Conservation (phyloP, 2,113 vertebrate species). For the Pica pica region DNA sequence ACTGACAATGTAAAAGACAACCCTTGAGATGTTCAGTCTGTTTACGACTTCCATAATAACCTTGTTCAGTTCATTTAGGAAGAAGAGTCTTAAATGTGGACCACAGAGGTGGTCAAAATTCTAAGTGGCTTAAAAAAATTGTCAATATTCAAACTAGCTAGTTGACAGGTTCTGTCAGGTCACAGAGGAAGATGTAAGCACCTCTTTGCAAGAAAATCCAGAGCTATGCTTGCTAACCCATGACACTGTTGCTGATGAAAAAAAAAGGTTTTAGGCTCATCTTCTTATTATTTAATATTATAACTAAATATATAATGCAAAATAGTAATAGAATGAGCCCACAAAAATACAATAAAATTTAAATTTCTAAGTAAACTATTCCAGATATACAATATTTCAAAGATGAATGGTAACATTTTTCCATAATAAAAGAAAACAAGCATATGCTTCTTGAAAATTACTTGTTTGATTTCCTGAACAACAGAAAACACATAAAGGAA, state of each 20-base stretch:
- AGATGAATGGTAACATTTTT: not conserved
- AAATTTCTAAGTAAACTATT: not conserved
- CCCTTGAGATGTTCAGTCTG: no score
- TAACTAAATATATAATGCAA: not conserved
- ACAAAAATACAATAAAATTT: not conserved
- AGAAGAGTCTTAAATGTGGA: no score
- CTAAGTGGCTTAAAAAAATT: no score
- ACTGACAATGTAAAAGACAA: no score
- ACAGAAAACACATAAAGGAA: not conserved
- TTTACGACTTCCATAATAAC: no score
- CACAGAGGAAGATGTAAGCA: no score
- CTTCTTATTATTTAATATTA: not conserved
- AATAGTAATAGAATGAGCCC: not conserved
- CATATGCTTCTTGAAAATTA: not conserved
- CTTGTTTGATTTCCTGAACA: not conserved
- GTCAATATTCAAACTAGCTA: no score
- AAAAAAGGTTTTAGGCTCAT: rapidly evolving
- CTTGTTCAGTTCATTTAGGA: no score
- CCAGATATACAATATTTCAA: not conserved
- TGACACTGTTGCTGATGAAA: not conserved
- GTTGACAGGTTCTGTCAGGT: no score
- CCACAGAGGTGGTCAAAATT: no score
- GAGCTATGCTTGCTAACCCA: no score
- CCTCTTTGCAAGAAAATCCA: no score
- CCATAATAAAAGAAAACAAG: not conserved